phyloP scores from a whole-genome alignment of 1,140 invertebrate genomes.

The Drosophila grimshawi region DNA sequence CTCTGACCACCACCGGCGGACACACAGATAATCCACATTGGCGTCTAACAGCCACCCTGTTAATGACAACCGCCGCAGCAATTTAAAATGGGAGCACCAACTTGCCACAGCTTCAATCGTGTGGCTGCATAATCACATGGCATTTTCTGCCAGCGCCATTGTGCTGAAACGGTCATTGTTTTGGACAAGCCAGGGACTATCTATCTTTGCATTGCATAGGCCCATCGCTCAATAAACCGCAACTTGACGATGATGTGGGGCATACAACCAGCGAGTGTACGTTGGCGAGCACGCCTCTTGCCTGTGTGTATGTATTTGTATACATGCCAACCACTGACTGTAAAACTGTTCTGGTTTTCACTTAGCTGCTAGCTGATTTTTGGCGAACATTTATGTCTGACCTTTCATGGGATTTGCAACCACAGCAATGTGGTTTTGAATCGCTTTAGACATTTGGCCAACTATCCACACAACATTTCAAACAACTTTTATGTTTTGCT shows the following conservation, averaged over 20 bases:
- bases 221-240: slow-evolving; percentile 45
- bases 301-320: slow-evolving; percentile 21
- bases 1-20: slow-evolving; percentile 17
- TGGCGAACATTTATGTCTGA: slow-evolving; percentile 17
- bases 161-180: slow-evolving; percentile 25
- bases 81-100: slow-evolving; percentile 18
- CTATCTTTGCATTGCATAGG: slow-evolving; percentile 48
- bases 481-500: neutral
- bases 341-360: slow-evolving; percentile 27
- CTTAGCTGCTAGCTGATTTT: slow-evolving; percentile 35
- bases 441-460: neutral
- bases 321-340: slow-evolving; percentile 33
- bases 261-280: neutral
- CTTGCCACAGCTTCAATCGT: slow-evolving; percentile 50
- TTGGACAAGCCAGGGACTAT: slow-evolving; percentile 36
- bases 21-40: slow-evolving; percentile 49
- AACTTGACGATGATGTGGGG: slow-evolving; percentile 20
- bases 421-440: slow-evolving; percentile 4
- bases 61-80: slow-evolving; percentile 48
- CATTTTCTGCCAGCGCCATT: slow-evolving; percentile 21
- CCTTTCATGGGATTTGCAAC: slow-evolving; percentile 19
- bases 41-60: slow-evolving; percentile 42
- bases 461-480: neutral
- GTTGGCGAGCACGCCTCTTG: slow-evolving; percentile 18
- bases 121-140: slow-evolving; percentile 53